A percentile compares a stretch with the other conserved stretches of the same genome.
Evolutionary conservation across 1,140 invertebrate species (phyloP).

Genomic region (Himalopsyche phryganea): DNA sequence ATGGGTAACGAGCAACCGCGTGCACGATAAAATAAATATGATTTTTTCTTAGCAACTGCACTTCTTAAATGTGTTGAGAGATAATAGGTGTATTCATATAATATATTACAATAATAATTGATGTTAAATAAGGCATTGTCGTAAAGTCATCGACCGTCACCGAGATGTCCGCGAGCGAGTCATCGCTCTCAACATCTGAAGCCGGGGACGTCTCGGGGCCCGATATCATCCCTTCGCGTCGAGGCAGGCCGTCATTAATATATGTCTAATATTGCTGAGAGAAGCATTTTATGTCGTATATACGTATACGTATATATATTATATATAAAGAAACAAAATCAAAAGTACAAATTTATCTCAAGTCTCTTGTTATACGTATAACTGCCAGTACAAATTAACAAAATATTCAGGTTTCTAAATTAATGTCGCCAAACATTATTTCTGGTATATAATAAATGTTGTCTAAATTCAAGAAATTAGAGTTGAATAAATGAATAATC

Average conservation of each 20-base stretch:
- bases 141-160: conserved; percentile 13
- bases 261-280: conserved; percentile 33
- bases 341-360: conserved; percentile 52
- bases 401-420: conserved; percentile 45
- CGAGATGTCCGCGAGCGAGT: no score
- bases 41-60: conserved; percentile 36
- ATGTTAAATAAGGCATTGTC: conserved; percentile 34
- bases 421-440: conserved; percentile 52
- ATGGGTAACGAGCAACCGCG: conserved; percentile 32
- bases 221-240: conserved; percentile 6
- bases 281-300: conserved; percentile 34
- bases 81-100: conserved; percentile 35
- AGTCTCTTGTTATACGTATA: conserved; percentile 46
- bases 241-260: conserved; percentile 31
- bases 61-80: conserved; percentile 35
- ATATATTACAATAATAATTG: conserved; percentile 35
- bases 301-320: conserved; percentile 29
- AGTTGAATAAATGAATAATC: conserved; percentile 16
- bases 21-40: conserved; percentile 30
- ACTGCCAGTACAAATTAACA: conserved; percentile 53
- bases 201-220: no score
- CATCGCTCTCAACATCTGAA: no score
- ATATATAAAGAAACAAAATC: conserved; percentile 39
- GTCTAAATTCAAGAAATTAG: conserved; percentile 23
- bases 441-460: conserved; percentile 41